Conservation (phyloP, 1,140 invertebrate species). For the Apis laboriosa region DNA sequence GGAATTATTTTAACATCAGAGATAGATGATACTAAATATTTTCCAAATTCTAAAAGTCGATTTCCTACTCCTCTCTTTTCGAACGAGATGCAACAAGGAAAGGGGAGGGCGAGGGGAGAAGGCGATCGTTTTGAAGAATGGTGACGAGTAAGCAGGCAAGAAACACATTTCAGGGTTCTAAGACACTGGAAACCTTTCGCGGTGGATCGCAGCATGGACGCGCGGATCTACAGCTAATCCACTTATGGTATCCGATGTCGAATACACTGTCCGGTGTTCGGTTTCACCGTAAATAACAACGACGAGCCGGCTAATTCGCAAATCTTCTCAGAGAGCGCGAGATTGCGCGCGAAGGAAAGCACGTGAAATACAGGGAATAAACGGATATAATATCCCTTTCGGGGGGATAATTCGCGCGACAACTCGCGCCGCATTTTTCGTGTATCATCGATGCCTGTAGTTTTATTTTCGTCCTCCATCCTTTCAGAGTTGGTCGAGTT, state of each 20-base stretch:
- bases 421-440: too few species aligned
- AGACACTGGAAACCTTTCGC: slow-evolving; percentile 58
- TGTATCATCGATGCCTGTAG: background rate
- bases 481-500: background rate
- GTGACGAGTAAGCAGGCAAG: slow-evolving; percentile 6
- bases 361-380: slow-evolving; percentile 29
- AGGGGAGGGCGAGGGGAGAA: too few species aligned
- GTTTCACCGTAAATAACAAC: slow-evolving; percentile 74
- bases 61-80: too few species aligned
- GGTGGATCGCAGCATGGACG: slow-evolving; percentile 45
- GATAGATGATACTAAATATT: too few species aligned
- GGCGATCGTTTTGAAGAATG: slow-evolving; percentile 15
- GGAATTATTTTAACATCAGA: too few species aligned
- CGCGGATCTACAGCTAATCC: slow-evolving; percentile 69
- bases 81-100: too few species aligned
- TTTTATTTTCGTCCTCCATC: background rate
- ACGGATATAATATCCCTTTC: background rate
- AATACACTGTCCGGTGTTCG: slow-evolving; percentile 71
- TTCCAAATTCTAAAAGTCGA: too few species aligned
- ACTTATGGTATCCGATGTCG: slow-evolving; percentile 77
- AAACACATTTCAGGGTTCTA: slow-evolving; percentile 37
- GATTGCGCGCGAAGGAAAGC: slow-evolving; percentile 66
- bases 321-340: slow-evolving; percentile 70
- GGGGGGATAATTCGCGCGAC: background rate
- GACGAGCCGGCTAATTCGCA: slow-evolving; percentile 71